A percentile compares a stretch with the other conserved stretches of the same genome.
These are phyloP conservation scores for Xestia rhomboidea DNA, from an alignment of 2,888 invertebrate species.

Conservation along the genomic window DNA sequence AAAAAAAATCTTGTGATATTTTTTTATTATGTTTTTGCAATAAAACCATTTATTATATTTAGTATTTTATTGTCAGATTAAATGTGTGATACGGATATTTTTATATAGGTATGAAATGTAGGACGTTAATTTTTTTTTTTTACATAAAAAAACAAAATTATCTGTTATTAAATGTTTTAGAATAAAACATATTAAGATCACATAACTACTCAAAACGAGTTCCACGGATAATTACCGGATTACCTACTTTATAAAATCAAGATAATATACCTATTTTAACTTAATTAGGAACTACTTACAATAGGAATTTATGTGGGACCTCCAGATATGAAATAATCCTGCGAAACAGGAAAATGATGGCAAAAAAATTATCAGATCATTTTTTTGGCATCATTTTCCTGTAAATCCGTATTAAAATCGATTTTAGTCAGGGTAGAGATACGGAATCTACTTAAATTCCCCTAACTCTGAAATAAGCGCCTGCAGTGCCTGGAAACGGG, in stretches of 20 bases:
- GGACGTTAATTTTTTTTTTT: background rate
- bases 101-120: slow-evolving; percentile 14
- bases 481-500: background rate
- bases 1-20: slow-evolving; percentile 54
- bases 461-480: no score
- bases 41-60: slow-evolving; percentile 48
- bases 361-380: no score
- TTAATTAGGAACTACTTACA: background rate
- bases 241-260: background rate
- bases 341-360: background rate
- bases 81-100: slow-evolving; percentile 39
- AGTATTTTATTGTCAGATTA: slow-evolving; percentile 41
- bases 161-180: background rate
- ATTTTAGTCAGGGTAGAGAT: background rate
- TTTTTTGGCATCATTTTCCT: no score
- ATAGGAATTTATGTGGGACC: background rate
- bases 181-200: background rate
- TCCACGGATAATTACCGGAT: background rate
- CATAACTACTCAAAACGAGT: background rate
- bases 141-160: background rate
- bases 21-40: slow-evolving; percentile 46
- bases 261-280: background rate
- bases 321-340: background rate
- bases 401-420: background rate
- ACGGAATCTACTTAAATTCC: background rate